A percentile compares a stretch with the other conserved stretches of the same genome.
Evolutionary conservation across 2,797 vertebrate species (phyloP).

Genomic region (Ceryle rudis): DNA sequence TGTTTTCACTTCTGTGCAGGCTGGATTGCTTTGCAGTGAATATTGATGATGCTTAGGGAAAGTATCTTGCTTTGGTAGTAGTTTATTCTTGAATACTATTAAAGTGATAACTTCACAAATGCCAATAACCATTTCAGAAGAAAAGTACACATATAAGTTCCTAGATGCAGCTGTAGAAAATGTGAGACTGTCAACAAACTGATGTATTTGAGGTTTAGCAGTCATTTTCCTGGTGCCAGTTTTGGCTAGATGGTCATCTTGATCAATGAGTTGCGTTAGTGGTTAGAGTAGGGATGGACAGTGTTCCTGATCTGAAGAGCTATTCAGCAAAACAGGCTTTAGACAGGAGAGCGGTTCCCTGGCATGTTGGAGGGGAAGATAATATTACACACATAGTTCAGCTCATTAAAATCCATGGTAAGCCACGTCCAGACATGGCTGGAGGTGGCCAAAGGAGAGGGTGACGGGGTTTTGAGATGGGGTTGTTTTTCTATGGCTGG

Average conservation of each 20-base stretch:
- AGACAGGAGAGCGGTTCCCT: not conserved
- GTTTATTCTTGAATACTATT: not conserved
- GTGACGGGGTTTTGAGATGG: not conserved
- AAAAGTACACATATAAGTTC: not conserved
- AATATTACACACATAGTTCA: not conserved
- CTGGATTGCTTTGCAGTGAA: not conserved
- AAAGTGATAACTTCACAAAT: not conserved
- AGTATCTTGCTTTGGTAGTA: not conserved
- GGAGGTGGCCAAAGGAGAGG: not conserved
- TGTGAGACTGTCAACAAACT: not conserved
- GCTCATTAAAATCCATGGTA: not conserved
- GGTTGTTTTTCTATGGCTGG: not conserved
- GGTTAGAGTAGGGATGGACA: not conserved
- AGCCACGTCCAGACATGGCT: not conserved
- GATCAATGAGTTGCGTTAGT: fast-evolving
- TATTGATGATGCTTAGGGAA: not conserved
- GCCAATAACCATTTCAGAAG: not conserved
- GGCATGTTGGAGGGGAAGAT: not conserved
- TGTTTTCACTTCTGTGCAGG: not conserved
- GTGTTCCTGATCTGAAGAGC: fast-evolving
- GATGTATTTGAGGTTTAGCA: not conserved
- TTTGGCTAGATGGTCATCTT: not conserved
- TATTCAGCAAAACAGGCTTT: not conserved
- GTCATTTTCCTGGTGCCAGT: not conserved
- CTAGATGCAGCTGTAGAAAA: not conserved